phyloP scores from a whole-genome alignment of 2,113 vertebrate genomes.

The Leuciscus idus region DNA sequence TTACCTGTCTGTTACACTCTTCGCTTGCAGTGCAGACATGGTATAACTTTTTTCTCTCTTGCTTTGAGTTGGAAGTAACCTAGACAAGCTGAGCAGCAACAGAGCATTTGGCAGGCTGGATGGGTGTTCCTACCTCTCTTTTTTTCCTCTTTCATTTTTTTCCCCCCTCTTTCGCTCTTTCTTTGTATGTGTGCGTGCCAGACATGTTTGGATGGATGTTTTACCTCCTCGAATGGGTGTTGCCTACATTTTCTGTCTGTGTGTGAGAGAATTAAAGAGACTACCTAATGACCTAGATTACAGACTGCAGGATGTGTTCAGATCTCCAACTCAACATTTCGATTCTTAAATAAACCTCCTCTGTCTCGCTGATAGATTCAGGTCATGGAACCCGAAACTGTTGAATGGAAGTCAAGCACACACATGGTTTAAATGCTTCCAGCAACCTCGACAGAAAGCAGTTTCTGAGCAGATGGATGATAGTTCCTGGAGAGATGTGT shows the following conservation, averaged over 20 bases:
- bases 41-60: neutral
- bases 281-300: slow-evolving; percentile 48
- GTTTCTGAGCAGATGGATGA: slow-evolving; percentile 14
- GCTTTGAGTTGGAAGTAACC: slow-evolving; percentile 39
- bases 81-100: slow-evolving; percentile 46
- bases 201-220: slow-evolving; percentile 25
- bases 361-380: slow-evolving; percentile 42
- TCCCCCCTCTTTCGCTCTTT: neutral
- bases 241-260: slow-evolving; percentile 40
- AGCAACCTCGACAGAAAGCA: slow-evolving; percentile 6
- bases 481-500: neutral
- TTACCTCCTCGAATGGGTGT: slow-evolving; percentile 40
- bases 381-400: slow-evolving; percentile 32
- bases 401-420: slow-evolving; percentile 28
- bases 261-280: slow-evolving; percentile 28
- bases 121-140: slow-evolving; percentile 43
- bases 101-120: slow-evolving; percentile 37
- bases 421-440: slow-evolving; percentile 13
- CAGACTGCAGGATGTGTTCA: slow-evolving; percentile 26
- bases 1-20: slow-evolving; percentile 16
- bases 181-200: slow-evolving; percentile 27
- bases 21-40: slow-evolving; percentile 11
- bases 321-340: slow-evolving; percentile 5
- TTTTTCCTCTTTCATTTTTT: slow-evolving; percentile 23
- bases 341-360: slow-evolving; percentile 35